phyloP scores from a whole-genome alignment of 1,140 invertebrate genomes.

The Leguminivora glycinivorella region DNA sequence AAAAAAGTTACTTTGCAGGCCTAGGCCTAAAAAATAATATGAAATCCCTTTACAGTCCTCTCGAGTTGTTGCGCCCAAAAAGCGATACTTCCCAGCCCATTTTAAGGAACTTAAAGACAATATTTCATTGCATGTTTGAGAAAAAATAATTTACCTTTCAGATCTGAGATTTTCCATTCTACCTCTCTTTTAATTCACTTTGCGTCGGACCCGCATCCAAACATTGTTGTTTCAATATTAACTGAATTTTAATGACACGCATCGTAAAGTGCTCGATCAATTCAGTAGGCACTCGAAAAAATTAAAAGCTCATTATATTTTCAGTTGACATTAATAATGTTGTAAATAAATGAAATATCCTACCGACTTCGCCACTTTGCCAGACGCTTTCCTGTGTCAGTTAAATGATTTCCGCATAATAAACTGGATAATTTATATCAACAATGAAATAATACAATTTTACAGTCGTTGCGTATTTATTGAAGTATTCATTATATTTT shows the following conservation, averaged over 20 bases:
- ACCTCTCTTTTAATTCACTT: background rate
- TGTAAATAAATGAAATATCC: background rate
- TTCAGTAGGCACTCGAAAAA: background rate
- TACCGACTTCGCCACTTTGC: background rate
- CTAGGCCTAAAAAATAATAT: too few relatives aligned
- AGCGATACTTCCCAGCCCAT: too few relatives aligned
- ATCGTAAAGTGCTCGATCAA: background rate
- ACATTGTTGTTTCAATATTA: background rate
- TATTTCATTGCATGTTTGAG: too few relatives aligned
- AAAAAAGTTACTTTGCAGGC: too few relatives aligned
- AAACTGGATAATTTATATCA: background rate
- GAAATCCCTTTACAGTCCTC: too few relatives aligned
- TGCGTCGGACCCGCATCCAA: background rate
- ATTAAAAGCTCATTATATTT: constrained; percentile 2
- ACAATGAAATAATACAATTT: background rate
- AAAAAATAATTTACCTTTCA: too few relatives aligned
- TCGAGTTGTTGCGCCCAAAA: too few relatives aligned
- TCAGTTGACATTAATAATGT: background rate
- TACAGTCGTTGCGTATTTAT: too few relatives aligned
- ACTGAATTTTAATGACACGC: constrained; percentile 1
- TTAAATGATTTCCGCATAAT: background rate
- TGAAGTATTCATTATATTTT: too few relatives aligned
- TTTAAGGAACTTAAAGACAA: too few relatives aligned
- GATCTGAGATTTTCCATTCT: too few relatives aligned
- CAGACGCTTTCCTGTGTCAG: background rate